Conservation (phyloP, 2,797 vertebrate genomes). For the Argya squamiceps region DNA sequence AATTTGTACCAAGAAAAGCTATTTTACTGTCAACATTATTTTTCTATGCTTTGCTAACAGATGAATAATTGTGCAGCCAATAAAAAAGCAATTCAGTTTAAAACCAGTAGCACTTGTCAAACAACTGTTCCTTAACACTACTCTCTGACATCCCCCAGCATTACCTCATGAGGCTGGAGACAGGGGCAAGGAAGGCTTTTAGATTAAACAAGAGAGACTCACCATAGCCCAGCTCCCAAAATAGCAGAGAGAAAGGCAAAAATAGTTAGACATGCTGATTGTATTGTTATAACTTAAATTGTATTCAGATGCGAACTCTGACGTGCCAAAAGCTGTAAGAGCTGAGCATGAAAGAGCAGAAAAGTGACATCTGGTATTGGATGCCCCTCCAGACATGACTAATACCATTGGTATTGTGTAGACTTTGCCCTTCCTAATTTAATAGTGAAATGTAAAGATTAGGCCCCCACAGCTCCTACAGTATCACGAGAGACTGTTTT, state of each 20-base stretch:
- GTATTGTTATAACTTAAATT: conserved; percentile 79
- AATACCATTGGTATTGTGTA: conserved; percentile 79
- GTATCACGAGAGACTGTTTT: conserved; percentile 39
- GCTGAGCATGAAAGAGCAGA: conserved; percentile 74
- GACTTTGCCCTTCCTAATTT: conserved; percentile 75
- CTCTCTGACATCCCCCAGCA: not conserved
- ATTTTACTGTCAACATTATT: not conserved
- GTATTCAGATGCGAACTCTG: conserved; percentile 76
- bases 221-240: conserved; percentile 59
- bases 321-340: conserved; percentile 76
- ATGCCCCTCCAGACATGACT: conserved; percentile 81
- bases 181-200: not conserved
- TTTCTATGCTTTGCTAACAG: not conserved
- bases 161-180: conserved; percentile 37
- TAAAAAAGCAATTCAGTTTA: conserved; percentile 23
- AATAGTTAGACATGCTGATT: conserved; percentile 73
- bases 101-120: conserved; percentile 61
- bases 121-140: not conserved
- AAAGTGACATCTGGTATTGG: conserved; percentile 80
- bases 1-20: not conserved
- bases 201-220: conserved; percentile 48
- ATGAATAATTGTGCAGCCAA: not conserved
- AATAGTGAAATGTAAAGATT: conserved; percentile 77
- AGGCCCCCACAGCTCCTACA: conserved; percentile 11
- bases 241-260: conserved; percentile 68